phyloP scores from a whole-genome alignment of 2,888 invertebrate species.

The Stenolophus ochropezus region DNA sequence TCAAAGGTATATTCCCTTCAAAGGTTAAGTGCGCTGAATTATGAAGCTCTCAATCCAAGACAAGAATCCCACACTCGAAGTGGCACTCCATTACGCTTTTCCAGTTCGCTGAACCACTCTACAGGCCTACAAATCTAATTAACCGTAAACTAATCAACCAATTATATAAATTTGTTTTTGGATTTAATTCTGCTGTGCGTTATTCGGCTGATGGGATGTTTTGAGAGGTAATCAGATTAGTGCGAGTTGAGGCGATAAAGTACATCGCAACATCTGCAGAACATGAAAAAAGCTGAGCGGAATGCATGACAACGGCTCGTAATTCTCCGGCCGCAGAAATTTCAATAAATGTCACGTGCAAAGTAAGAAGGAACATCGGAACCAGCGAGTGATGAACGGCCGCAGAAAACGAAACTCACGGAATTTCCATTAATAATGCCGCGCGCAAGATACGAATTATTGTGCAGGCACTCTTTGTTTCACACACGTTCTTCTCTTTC shows the following conservation, averaged over 20 bases:
- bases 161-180: not conserved
- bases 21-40: not conserved
- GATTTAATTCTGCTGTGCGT: not conserved
- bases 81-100: not conserved
- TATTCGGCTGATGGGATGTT: not conserved
- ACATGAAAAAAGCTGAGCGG: not conserved
- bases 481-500: too few species aligned
- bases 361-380: conserved; percentile 14
- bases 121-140: not conserved
- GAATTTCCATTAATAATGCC: conserved; percentile 40
- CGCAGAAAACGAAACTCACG: conserved; percentile 7
- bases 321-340: conserved; percentile 43
- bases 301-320: conserved; percentile 31
- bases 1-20: not conserved
- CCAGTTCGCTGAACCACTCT: not conserved
- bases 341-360: conserved; percentile 52
- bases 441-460: not conserved
- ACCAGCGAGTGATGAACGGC: conserved; percentile 8
- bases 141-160: not conserved
- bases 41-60: not conserved
- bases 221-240: not conserved
- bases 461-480: not conserved
- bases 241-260: not conserved
- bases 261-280: not conserved
- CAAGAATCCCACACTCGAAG: not conserved